These are phyloP conservation scores for Prolemur simus DNA, from an alignment of 2,113 vertebrate genomes.

Conservation along the genomic window DNA sequence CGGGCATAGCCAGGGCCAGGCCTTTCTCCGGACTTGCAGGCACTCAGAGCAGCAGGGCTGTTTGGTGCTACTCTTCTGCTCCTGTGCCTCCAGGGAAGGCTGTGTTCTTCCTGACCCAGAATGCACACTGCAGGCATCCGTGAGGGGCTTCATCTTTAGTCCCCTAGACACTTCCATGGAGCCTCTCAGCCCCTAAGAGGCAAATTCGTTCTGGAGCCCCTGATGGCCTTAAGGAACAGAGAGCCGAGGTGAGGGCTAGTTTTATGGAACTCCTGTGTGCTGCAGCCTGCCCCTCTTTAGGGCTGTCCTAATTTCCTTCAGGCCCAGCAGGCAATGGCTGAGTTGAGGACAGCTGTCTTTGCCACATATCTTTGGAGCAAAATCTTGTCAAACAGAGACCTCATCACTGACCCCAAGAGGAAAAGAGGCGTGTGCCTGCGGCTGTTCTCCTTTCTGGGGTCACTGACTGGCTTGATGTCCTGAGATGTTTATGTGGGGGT, in stretches of 20 bases:
- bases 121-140: background rate
- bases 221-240: background rate
- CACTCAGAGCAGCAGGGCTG: background rate
- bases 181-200: no score
- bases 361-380: background rate
- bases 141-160: background rate
- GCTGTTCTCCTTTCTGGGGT: background rate
- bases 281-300: background rate
- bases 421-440: background rate
- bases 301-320: background rate
- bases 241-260: fast-evolving
- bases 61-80: background rate
- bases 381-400: background rate
- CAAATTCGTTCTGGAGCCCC: background rate
- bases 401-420: background rate
- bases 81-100: background rate
- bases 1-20: background rate
- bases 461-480: background rate
- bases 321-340: background rate
- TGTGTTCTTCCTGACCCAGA: background rate
- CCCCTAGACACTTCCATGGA: background rate
- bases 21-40: background rate
- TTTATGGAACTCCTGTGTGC: background rate
- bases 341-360: background rate
- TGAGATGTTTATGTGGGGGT: background rate